These are phyloP conservation scores for Morinoia aosen DNA, from an alignment of 2,888 invertebrate species.

Conservation along the genomic window DNA sequence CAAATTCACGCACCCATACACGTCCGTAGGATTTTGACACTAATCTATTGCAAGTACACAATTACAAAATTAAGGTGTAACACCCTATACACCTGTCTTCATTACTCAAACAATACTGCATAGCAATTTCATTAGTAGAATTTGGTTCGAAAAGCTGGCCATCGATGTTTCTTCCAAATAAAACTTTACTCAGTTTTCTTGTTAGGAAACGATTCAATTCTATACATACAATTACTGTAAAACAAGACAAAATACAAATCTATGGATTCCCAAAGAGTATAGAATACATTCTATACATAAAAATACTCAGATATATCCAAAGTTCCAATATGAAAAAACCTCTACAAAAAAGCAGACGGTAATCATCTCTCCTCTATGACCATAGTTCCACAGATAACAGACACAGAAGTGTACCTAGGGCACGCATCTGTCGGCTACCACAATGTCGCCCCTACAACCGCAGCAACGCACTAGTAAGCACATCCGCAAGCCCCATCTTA, in stretches of 20 bases:
- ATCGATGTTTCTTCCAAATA: neutral
- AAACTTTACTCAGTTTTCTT: neutral
- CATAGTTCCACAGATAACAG: neutral
- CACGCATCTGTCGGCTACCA: neutral
- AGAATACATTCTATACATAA: neutral
- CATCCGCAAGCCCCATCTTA: neutral
- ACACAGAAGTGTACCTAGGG: neutral
- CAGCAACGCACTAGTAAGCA: neutral
- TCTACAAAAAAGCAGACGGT: neutral
- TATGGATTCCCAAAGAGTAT: neutral
- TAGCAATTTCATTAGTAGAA: neutral
- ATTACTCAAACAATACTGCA: no score
- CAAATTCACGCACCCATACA: neutral
- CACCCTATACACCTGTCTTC: neutral
- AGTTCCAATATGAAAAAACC: neutral
- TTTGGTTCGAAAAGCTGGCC: neutral
- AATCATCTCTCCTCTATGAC: neutral
- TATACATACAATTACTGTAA: neutral
- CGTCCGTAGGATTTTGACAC: neutral
- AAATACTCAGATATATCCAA: neutral
- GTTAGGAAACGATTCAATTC: neutral
- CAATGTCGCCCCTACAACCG: neutral
- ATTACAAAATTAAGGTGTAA: neutral
- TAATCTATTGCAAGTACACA: neutral
- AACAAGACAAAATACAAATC: neutral